Percentiles rank a stretch among this genome's conserved stretches.
Conservation (phyloP, 2,888 invertebrate genomes). For the Epinotia bilunana region DNA sequence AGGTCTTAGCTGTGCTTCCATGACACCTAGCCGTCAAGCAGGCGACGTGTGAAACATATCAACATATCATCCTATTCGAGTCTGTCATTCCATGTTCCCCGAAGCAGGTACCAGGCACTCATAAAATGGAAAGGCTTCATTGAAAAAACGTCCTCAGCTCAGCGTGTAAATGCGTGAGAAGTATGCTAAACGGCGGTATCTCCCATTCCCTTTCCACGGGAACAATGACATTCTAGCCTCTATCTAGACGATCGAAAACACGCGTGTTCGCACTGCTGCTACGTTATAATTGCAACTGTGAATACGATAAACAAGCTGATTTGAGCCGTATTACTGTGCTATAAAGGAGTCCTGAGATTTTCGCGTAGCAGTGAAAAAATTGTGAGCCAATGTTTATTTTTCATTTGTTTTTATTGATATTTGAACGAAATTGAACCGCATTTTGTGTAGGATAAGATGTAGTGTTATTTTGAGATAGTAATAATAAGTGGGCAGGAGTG, state of each 20-base stretch:
- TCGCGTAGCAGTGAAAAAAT: not conserved
- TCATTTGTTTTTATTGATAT: not conserved
- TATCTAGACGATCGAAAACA: conserved; percentile 43
- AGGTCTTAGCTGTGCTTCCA: no score
- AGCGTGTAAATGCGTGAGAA: conserved; percentile 55
- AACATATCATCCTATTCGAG: not conserved
- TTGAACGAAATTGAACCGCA: not conserved
- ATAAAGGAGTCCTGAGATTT: not conserved
- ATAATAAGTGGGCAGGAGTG: conserved; percentile 3
- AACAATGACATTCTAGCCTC: conserved; percentile 57
- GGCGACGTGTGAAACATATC: no score
- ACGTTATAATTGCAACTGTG: not conserved
- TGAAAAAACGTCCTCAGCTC: conserved; percentile 36
- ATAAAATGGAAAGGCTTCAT: conserved; percentile 38
- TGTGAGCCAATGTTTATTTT: conserved; percentile 2
- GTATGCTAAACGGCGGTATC: conserved; percentile 53
- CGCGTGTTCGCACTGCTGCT: conserved; percentile 29
- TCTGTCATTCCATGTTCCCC: not conserved
- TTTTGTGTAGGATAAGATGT: not conserved
- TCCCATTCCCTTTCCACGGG: conserved; percentile 59
- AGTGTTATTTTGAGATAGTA: not conserved
- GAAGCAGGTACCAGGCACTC: conserved; percentile 33
- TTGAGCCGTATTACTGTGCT: not conserved
- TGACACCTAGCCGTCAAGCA: no score
- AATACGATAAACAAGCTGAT: not conserved